A percentile compares a stretch with the other conserved stretches of the same genome.
Evolutionary conservation across 2,113 vertebrate genomes (phyloP).

Genomic region (Triplophysa tibetana): DNA sequence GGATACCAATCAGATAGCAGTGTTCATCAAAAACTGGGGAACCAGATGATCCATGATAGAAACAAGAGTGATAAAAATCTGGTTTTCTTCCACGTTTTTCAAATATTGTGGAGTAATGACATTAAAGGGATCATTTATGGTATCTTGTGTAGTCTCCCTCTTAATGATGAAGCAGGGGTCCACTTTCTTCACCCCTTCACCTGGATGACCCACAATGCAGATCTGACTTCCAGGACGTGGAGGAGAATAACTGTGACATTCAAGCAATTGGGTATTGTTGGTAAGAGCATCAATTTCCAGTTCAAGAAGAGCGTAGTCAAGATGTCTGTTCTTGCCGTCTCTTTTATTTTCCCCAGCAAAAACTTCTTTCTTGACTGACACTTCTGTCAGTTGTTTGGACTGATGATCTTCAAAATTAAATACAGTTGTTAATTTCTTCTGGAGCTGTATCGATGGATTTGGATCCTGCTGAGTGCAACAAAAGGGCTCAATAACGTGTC

Average conservation of each 20-base stretch:
- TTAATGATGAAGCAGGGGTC: conserved; percentile 56
- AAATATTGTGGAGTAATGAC: neutral
- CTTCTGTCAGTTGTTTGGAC: no score
- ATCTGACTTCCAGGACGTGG: conserved; percentile 34
- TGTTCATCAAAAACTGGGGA: conserved; percentile 49
- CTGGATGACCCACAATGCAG: conserved; percentile 65
- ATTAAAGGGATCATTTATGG: neutral
- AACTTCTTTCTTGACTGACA: neutral
- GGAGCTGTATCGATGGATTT: no score
- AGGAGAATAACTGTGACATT: neutral
- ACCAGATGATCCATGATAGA: conserved; percentile 47
- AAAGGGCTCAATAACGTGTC: conserved; percentile 42
- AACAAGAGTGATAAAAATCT: conserved; percentile 28
- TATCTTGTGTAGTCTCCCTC: rapidly evolving
- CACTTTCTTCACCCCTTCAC: conserved; percentile 37
- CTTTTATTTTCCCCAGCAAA: neutral
- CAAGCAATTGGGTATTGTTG: neutral
- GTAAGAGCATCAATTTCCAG: neutral
- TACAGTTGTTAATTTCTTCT: no score
- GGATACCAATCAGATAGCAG: conserved; percentile 36
- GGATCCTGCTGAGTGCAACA: no score
- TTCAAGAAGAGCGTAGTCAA: conserved; percentile 57
- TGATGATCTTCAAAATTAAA: no score
- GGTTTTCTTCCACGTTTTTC: neutral
- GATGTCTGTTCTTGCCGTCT: neutral